phyloP scores from a whole-genome alignment of 2,888 invertebrate genomes.

The Graphium colonna region DNA sequence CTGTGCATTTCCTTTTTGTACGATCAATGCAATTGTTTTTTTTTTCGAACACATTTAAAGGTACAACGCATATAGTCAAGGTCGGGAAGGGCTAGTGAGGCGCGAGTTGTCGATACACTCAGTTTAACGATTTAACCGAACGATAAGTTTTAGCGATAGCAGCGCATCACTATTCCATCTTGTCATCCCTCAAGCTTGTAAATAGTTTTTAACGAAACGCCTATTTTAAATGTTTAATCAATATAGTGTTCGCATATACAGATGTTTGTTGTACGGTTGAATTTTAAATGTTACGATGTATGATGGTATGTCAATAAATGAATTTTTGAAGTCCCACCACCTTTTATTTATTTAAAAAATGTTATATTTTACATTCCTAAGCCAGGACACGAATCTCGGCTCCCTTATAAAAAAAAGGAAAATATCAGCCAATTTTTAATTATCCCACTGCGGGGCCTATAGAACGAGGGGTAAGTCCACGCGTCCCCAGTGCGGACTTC shows the following conservation, averaged over 20 bases:
- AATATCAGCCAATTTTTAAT: too few relatives aligned
- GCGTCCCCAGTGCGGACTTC: too few relatives aligned
- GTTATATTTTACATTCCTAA: background rate
- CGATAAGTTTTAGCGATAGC: too few relatives aligned
- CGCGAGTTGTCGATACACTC: constrained; percentile 11
- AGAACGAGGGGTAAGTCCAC: too few relatives aligned
- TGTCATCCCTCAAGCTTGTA: constrained; percentile 34
- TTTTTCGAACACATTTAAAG: constrained; percentile 40
- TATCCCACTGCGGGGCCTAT: too few relatives aligned
- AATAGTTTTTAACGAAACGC: constrained; percentile 29
- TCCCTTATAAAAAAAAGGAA: too few relatives aligned
- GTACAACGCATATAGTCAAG: constrained; percentile 58
- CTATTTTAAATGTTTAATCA: constrained; percentile 34
- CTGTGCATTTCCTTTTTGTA: constrained; percentile 51
- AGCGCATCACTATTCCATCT: constrained; percentile 37
- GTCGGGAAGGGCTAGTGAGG: constrained; percentile 48
- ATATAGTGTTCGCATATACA: constrained; percentile 35
- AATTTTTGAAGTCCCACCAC: constrained; percentile 41
- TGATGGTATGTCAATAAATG: constrained; percentile 62
- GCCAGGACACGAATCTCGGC: too few relatives aligned
- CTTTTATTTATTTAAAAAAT: constrained; percentile 3
- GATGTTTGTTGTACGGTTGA: constrained; percentile 54
- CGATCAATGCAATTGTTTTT: constrained; percentile 50
- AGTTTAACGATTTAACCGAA: too few relatives aligned
- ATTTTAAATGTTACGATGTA: constrained; percentile 61